Conservation (phyloP, 2,113 vertebrate genomes). For the Thryonomys swinderianus region DNA sequence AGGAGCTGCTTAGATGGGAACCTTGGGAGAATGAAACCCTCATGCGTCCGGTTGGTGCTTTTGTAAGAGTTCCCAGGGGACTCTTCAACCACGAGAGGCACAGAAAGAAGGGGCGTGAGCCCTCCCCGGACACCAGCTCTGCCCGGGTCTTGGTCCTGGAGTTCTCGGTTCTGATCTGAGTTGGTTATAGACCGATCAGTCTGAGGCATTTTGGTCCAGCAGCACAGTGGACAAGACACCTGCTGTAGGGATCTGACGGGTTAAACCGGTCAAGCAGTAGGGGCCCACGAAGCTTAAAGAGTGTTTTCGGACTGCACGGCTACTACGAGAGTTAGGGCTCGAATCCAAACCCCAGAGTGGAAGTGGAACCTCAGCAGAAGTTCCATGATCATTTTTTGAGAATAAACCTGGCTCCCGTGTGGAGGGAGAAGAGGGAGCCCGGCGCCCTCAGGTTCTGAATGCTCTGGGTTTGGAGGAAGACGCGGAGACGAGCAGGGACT, state of each 20-base stretch:
- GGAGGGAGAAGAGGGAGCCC: background rate
- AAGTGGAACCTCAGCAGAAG: background rate
- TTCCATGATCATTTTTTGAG: background rate
- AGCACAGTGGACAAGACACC: background rate
- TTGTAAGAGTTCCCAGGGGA: background rate
- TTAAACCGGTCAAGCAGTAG: background rate
- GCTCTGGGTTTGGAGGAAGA: fast-evolving
- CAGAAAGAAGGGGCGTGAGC: background rate
- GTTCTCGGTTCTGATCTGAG: background rate
- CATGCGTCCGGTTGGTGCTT: no score
- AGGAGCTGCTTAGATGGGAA: background rate
- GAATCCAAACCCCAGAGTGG: background rate
- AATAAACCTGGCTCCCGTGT: background rate
- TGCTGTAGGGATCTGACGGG: fast-evolving
- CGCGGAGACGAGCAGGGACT: background rate
- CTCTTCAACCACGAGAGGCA: background rate
- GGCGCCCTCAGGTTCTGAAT: background rate
- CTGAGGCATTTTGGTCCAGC: background rate
- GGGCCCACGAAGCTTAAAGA: background rate
- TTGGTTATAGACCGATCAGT: background rate
- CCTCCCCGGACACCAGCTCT: background rate
- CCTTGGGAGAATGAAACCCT: background rate
- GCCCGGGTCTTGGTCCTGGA: background rate
- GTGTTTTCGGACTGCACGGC: background rate
- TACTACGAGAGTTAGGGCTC: background rate